phyloP scores from a whole-genome alignment of 2,888 invertebrate species.

The Rhamphomyia laevipes region DNA sequence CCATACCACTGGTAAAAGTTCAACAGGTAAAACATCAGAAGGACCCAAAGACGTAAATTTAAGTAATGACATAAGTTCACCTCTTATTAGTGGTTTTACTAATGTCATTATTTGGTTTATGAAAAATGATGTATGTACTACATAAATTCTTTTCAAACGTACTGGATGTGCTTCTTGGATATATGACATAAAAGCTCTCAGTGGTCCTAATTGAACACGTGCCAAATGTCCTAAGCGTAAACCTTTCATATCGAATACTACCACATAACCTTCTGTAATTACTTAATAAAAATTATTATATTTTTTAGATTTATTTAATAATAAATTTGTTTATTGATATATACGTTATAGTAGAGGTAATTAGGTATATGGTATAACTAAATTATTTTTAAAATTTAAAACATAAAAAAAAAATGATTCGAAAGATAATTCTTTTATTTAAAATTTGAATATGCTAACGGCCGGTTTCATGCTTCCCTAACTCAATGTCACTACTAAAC shows the following conservation, averaged over 20 bases:
- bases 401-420: too few species aligned
- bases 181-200: slow-evolving; percentile 52
- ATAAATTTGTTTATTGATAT: too few species aligned
- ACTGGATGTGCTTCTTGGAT: slow-evolving; percentile 59
- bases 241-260: slow-evolving; percentile 57
- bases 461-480: too few species aligned
- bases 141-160: slow-evolving; percentile 51
- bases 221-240: slow-evolving; percentile 53
- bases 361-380: too few species aligned
- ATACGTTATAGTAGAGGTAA: too few species aligned
- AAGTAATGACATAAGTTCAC: slow-evolving; percentile 47
- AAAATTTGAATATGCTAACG: too few species aligned
- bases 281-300: slow-evolving; percentile 5
- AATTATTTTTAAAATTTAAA: too few species aligned
- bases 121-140: slow-evolving; percentile 53
- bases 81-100: slow-evolving; percentile 50
- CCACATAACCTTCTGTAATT: slow-evolving; percentile 46
- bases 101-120: slow-evolving; percentile 57
- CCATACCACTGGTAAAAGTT: slow-evolving; percentile 17
- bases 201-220: slow-evolving; percentile 48
- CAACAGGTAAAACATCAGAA: slow-evolving; percentile 21
- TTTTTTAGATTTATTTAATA: too few species aligned
- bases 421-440: too few species aligned
- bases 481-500: too few species aligned
- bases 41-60: slow-evolving; percentile 46